Evolutionary conservation across 2,888 invertebrate genomes (phyloP), one percentile per base, ranked within the genome.

Genomic region (Frankliniella fusca): DNA sequence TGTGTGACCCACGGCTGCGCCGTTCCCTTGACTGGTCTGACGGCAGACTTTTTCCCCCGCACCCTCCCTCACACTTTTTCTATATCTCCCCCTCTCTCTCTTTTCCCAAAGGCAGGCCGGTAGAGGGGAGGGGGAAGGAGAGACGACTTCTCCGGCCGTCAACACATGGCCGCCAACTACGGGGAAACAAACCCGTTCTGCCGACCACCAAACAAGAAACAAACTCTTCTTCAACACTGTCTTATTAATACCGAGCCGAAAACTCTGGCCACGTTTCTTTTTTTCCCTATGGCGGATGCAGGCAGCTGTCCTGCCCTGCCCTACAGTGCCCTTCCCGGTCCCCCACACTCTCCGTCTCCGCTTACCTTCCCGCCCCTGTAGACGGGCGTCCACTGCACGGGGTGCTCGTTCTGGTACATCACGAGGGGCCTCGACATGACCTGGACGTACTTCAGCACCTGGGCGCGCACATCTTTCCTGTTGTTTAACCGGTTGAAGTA

Each of bases 391-490:
- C 99, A 99, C 85, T 97, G 94, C 80, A 96, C 94, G 0, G 97
- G 96, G 88, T 97, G 96, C 85, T 95, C 93, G 80, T 94, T 94
- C 87, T 96, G 94, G 87, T 96, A 96, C 91, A 98, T 94, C 50
- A 98, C 98, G 92, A 99, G 94, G 0, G 99, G 98, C 80, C 98
- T 91, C 20, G 98, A 97, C 91, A 99, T 92, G 27, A 99, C 97
- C 86, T 96, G 94, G 81, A 98, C 93, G 87, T 98, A 97, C 87
- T 98, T 96, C 86, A 99, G 92, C 76, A 99, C 97, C 88, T 97
- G 96, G 84, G 94, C 93, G 84, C 94, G 93, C 11, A 98, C 95
- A 89, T 98, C 97, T 0, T 95, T 94, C 86, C 93, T 90, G 83
- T 94, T 94, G 85, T 95, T 94, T 85, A 99, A 95, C 86, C 97